phyloP scores from a whole-genome alignment of 2,888 invertebrate species.

The Sussaba pulchella region DNA sequence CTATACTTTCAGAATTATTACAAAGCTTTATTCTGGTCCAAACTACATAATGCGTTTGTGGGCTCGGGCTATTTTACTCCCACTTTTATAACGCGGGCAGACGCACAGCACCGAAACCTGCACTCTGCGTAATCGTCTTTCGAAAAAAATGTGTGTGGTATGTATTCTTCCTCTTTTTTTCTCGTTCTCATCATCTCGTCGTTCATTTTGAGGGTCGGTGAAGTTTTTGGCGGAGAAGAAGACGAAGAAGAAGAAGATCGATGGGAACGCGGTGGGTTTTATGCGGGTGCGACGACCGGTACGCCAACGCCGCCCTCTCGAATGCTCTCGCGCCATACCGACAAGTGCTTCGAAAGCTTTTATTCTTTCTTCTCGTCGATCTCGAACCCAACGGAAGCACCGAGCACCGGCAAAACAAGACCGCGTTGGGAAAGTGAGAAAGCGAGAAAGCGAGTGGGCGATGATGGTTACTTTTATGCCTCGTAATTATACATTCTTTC shows the following conservation, averaged over 20 bases:
- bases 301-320: constrained; percentile 55
- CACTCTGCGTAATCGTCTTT: constrained; percentile 71
- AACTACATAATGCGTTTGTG: neutral
- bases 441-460: constrained; percentile 76
- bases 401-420: neutral
- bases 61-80: constrained; percentile 61
- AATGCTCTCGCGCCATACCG: constrained; percentile 57
- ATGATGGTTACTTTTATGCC: constrained; percentile 84
- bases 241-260: constrained; percentile 77
- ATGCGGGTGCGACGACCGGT: constrained; percentile 67
- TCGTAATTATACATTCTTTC: constrained; percentile 84
- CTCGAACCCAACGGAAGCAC: neutral
- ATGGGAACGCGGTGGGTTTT: constrained; percentile 79
- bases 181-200: constrained; percentile 17
- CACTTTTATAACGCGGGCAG: constrained; percentile 68
- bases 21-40: constrained; percentile 46
- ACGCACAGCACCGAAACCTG: constrained; percentile 46
- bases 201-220: constrained; percentile 39
- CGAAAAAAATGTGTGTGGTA: constrained; percentile 42
- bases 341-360: constrained; percentile 63
- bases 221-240: constrained; percentile 60
- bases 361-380: constrained; percentile 49
- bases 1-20: constrained; percentile 44
- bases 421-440: constrained; percentile 28
- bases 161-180: constrained; percentile 12